Conservation (phyloP, 2,888 invertebrate genomes). For the Drosophila cracens region DNA sequence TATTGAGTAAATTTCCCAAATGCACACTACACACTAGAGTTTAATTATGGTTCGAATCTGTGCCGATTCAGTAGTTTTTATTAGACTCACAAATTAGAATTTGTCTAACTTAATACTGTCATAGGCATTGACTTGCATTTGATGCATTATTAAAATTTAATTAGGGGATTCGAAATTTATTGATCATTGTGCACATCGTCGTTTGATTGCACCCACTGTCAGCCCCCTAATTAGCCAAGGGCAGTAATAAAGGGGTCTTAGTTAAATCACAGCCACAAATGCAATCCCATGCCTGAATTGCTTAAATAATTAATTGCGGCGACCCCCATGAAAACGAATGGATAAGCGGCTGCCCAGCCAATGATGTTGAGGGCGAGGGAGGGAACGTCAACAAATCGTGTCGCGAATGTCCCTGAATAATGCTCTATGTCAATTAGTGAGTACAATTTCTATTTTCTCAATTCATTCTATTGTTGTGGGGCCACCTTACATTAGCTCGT, state of each 20-base stretch:
- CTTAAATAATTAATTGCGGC: constrained; percentile 70
- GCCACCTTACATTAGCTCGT: not conserved
- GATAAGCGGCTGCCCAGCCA: constrained; percentile 10
- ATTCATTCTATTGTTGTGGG: constrained; percentile 3
- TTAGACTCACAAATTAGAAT: not conserved
- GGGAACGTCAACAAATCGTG: constrained; percentile 30
- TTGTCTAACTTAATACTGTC: not conserved
- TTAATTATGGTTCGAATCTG: not conserved
- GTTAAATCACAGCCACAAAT: constrained; percentile 56
- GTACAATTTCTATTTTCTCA: constrained; percentile 29
- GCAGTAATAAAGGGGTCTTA: constrained; percentile 56
- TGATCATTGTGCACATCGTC: constrained; percentile 6
- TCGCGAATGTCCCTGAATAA: constrained; percentile 46
- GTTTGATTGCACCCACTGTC: constrained; percentile 32
- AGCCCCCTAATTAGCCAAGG: constrained; percentile 64
- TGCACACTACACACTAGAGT: not conserved
- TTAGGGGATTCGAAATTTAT: constrained; percentile 5
- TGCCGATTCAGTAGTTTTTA: not conserved
- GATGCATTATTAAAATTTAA: not conserved
- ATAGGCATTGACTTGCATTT: not conserved
- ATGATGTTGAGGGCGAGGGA: constrained; percentile 3
- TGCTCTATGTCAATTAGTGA: constrained; percentile 26
- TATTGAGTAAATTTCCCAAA: not conserved
- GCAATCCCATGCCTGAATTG: constrained; percentile 57
- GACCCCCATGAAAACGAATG: constrained; percentile 42